These are phyloP conservation scores for Rattus norvegicus DNA, from an alignment of 2,113 vertebrate genomes.

Conservation along the genomic window GRCr8 NC_086024.1:112224501-112225000, in stretches of 20 bases:
- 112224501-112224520: no score
- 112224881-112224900: background rate
- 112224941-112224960: background rate
- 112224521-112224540: no score
- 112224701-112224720: background rate
- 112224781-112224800: constrained; percentile 49
- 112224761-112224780: background rate
- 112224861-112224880: background rate
- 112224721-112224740: background rate
- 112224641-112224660: background rate
- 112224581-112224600: background rate
- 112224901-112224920: background rate
- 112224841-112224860: background rate
- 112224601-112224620: no score
- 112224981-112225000: background rate
- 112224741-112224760: background rate
- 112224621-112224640: no score
- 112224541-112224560: no score
- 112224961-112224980: background rate
- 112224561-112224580: no score
- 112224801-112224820: constrained; percentile 27
- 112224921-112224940: background rate
- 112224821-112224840: constrained; percentile 19
- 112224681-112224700: background rate
- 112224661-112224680: no score